Evolutionary conservation across 2,888 invertebrate species (phyloP).

Genomic region (Acanthosoma haemorrhoidale): DNA sequence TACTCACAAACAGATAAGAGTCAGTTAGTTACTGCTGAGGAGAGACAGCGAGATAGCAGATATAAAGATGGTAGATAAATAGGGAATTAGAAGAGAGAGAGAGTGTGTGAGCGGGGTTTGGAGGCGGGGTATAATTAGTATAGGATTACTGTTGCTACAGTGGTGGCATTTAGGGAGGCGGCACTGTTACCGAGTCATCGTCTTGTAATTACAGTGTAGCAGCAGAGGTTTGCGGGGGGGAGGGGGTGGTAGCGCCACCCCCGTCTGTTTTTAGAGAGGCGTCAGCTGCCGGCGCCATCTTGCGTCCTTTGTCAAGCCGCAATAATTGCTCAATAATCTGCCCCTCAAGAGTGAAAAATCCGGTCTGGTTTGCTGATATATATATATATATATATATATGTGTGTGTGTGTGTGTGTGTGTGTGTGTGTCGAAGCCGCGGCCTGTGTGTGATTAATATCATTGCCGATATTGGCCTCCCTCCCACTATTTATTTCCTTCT

Average conservation of each 20-base stretch:
- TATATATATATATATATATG: background rate
- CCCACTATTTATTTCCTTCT: too few species aligned
- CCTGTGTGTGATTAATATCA: slow-evolving; percentile 5
- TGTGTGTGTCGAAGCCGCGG: slow-evolving; percentile 3
- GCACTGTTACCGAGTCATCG: slow-evolving; percentile 25
- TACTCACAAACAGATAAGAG: background rate
- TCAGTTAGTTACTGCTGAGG: background rate
- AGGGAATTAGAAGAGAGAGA: background rate
- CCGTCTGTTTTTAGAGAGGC: background rate
- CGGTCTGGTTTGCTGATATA: too few species aligned
- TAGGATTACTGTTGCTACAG: slow-evolving; percentile 7
- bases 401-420: too few species aligned
- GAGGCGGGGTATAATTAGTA: background rate
- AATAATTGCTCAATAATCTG: slow-evolving; percentile 24
- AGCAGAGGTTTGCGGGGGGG: background rate
- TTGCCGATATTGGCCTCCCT: too few species aligned
- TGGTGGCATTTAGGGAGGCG: slow-evolving; percentile 9
- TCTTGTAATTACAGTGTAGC: slow-evolving; percentile 23
- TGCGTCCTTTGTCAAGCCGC: slow-evolving; percentile 8
- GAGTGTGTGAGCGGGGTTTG: background rate
- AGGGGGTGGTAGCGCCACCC: background rate
- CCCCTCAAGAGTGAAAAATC: too few species aligned
- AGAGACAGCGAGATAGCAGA: background rate
- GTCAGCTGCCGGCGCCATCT: slow-evolving; percentile 21
- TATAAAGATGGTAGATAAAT: background rate